Evolutionary conservation across 2,797 vertebrate genomes (phyloP), one percentile per base, ranked within the genome.

Genomic region (Thripadectes ignobilis): DNA sequence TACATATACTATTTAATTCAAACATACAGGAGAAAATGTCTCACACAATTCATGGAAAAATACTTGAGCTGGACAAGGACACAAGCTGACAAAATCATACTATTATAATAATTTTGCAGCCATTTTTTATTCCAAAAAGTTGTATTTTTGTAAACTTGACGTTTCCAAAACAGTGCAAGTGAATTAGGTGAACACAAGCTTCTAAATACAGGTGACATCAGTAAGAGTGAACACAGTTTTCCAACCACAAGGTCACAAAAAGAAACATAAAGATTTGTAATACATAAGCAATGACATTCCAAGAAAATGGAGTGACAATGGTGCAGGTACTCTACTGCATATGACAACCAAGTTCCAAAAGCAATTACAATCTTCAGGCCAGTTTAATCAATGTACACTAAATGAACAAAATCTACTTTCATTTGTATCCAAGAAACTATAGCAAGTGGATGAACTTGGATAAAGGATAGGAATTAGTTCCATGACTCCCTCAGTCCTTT

Each of bases 91-190:
- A 96, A 80, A 82, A 78, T 36, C 0, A 55, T 66, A 61, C 63
- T 83, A 65, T 57, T 41, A 77, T 46, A 34, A 82, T 95, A 88
- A 82, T 96, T 96, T 94, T 95, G 73, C 89, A 97, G 93, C 69
- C 85, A 95, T 63, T 94, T 98, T 97, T 98, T 96, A 98, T 98
- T 98, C 92, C 71, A 97, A 97, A 97, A 96, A 55, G 34, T 83
- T 86, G 73, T 89, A 91, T 94, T 96, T 63, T 96, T 97, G 97
- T 97, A 97, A 98, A 98, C 97, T 95, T 97, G 96, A 96, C 95
- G 95, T 97, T 97, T 96, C 90, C 93, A 96, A 97, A 97, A 98
- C 97, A 98, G 98, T 98, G 98, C 97, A 98, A 97, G 97, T 98
- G 95, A 97, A 97, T 97, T 84, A 97, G 92, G 97, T 98, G 97